Conservation (phyloP, 2,797 vertebrate species). For the Glossophaga mutica region DNA sequence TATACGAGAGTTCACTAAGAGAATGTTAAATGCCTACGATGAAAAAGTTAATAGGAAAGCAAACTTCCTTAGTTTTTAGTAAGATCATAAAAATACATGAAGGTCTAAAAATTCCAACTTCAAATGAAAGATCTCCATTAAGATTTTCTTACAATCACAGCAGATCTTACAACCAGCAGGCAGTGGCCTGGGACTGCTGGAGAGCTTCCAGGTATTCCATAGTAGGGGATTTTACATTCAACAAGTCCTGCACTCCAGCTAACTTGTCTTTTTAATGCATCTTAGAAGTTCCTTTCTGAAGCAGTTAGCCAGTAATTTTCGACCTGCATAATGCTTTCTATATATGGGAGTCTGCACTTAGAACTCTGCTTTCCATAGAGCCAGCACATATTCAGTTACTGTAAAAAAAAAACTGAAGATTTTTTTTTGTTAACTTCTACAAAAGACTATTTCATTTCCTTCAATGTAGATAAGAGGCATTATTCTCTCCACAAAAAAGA, state of each 20-base stretch:
- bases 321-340: background rate
- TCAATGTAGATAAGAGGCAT: background rate
- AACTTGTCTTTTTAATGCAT: background rate
- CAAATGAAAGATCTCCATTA: background rate
- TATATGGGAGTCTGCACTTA: background rate
- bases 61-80: background rate
- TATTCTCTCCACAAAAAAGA: background rate
- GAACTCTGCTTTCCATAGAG: conserved; percentile 1
- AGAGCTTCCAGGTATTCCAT: background rate
- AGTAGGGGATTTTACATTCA: background rate
- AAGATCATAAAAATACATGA: background rate
- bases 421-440: background rate
- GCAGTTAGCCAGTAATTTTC: background rate
- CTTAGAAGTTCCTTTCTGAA: conserved; percentile 19
- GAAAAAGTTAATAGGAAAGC: background rate
- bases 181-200: background rate
- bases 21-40: background rate
- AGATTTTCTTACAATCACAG: conserved; percentile 25
- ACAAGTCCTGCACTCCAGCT: background rate
- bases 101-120: background rate
- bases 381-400: background rate
- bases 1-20: background rate
- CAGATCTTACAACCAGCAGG: background rate
- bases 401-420: background rate
- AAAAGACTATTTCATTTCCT: background rate